A percentile compares a stretch with the other conserved stretches of the same genome.
Conservation (phyloP, 2,888 invertebrate species). For the Dilophus febrilis region DNA sequence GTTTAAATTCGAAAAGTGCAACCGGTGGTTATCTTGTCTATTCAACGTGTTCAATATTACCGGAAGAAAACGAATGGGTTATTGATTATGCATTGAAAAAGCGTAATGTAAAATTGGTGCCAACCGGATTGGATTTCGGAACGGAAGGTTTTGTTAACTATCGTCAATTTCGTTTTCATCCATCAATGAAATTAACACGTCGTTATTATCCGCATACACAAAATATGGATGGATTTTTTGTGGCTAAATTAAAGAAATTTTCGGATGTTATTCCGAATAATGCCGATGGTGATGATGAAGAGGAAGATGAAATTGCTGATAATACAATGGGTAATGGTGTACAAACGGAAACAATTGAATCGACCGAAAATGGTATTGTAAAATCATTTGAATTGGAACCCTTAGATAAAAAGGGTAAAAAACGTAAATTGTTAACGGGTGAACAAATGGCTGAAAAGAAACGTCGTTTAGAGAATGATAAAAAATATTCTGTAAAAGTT, state of each 20-base stretch:
- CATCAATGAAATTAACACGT: slow-evolving; percentile 68
- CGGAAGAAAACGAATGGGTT: slow-evolving; percentile 98
- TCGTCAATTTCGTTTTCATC: slow-evolving; percentile 73
- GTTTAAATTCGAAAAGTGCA: slow-evolving; percentile 76
- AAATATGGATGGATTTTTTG: slow-evolving; percentile 99
- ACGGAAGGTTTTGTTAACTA: slow-evolving; percentile 86
- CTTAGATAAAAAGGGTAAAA: slow-evolving; percentile 2
- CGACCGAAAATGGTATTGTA: slow-evolving; percentile 1
- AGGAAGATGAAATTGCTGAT: slow-evolving; percentile 11
- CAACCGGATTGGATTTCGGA: slow-evolving; percentile 89
- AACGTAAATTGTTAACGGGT: slow-evolving; percentile 4
- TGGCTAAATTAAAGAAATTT: slow-evolving; percentile 94
- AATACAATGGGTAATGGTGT: slow-evolving; percentile 2
- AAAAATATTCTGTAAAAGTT: slow-evolving; percentile 26
- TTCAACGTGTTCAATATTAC: slow-evolving; percentile 93
- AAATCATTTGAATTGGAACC: not conserved
- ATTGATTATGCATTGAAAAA: slow-evolving; percentile 89
- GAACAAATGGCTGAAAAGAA: slow-evolving; percentile 16
- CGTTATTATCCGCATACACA: slow-evolving; percentile 96
- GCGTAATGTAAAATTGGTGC: slow-evolving; percentile 82
- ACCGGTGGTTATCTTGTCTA: slow-evolving; percentile 94
- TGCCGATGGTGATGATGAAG: slow-evolving; percentile 11
- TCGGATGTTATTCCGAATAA: slow-evolving; percentile 49
- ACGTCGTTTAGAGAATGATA: slow-evolving; percentile 21
- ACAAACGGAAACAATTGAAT: slow-evolving; percentile 1